Evolutionary conservation across 2,113 vertebrate genomes (phyloP), one percentile per base, ranked within the genome.

Genomic region (Eulemur rufifrons): DNA sequence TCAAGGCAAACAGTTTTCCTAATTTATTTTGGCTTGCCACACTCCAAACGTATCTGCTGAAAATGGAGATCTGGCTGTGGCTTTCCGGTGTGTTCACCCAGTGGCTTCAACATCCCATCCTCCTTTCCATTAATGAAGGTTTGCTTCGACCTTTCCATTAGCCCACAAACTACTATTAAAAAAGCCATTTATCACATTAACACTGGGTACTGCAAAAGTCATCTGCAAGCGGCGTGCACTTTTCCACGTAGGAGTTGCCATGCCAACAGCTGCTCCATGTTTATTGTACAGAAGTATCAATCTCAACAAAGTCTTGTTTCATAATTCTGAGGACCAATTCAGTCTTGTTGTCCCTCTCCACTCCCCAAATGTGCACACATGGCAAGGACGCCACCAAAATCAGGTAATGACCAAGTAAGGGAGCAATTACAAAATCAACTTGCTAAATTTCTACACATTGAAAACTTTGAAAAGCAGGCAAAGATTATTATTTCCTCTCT

Each of bases 121-220:
- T 90, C 83, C 89, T 82, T 93, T 68, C 95, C 1, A 0, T 84
- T 97, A 97, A 97, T 81, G 89, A 97, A 81, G 89, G 89, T 94
- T 97, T 73, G 71, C 95, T 93, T 92, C 89, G 56, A 95, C 95
- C 95, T 98, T 97, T 97, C 98, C 98, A 98, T 98, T 98, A 98
- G 98, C 91, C 97, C 96, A 97, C 97, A 97, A 96, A 98, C 97
- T 85, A 97, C 97, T 97, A 96, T 97, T 98, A 96, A 98, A 98
- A 98, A 98, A 97, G 97, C 95, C 97, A 97, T 96, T 98, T 98
- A 98, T 98, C 96, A 97, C 89, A 98, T 97, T 95, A 98, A 97
- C 96, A 97, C 95, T 94, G 78, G 94, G 85, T 4, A 61, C 95
- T 97, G 97, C 96, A 94, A 97, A 98, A 98, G 94, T 97, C 97